Conservation (phyloP, 2,888 invertebrate species). For the Acleris holmiana region DNA sequence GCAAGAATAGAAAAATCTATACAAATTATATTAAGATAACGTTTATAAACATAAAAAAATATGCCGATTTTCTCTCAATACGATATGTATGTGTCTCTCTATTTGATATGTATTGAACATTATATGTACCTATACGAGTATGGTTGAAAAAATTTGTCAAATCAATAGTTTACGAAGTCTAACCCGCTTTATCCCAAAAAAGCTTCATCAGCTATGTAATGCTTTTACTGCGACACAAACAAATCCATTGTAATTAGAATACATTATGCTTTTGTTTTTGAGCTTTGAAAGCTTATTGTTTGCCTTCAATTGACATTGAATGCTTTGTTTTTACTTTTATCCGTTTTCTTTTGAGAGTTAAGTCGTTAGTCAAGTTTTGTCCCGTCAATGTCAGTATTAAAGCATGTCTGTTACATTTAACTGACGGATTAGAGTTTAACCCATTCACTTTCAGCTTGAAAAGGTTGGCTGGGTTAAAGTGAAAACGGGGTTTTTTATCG, state of each 20-base stretch:
- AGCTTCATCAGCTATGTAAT: neutral
- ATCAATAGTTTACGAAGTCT: neutral
- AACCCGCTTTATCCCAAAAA: neutral
- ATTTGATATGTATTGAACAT: too few species aligned
- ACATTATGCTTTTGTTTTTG: neutral
- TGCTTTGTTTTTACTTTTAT: constrained; percentile 4
- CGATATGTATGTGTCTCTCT: too few species aligned
- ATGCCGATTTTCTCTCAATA: too few species aligned
- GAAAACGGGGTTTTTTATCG: too few species aligned
- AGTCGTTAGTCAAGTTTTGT: constrained; percentile 3
- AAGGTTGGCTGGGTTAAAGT: neutral
- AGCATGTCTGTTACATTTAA: neutral
- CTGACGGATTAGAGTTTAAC: neutral
- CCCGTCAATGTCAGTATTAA: neutral
- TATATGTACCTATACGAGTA: neutral
- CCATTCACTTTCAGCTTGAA: neutral
- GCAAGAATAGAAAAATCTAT: too few species aligned
- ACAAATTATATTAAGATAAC: too few species aligned
- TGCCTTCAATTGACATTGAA: neutral
- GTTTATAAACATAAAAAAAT: too few species aligned
- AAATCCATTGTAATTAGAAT: constrained; percentile 6
- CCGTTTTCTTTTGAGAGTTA: neutral
- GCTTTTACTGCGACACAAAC: constrained; percentile 6
- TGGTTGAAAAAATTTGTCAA: neutral
- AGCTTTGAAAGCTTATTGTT: constrained; percentile 2